Evolutionary conservation across 2,888 invertebrate species (phyloP).

Genomic region (Cataglyphis livida): DNA sequence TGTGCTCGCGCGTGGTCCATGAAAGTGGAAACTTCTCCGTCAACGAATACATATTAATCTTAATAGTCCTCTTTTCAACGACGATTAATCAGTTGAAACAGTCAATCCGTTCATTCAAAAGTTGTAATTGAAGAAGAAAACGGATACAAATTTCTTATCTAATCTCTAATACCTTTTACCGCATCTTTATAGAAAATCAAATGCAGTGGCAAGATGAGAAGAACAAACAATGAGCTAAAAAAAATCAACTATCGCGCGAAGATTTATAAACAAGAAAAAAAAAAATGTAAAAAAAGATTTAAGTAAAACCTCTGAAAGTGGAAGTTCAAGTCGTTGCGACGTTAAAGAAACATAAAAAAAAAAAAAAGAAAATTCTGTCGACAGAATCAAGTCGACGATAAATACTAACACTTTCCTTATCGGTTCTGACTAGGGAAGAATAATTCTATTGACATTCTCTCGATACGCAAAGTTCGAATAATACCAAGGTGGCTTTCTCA

Average conservation of each 20-base stretch:
- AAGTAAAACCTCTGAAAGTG: neutral
- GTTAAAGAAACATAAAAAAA: neutral
- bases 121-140: neutral
- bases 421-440: slow-evolving; percentile 47
- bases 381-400: slow-evolving; percentile 6
- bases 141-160: neutral
- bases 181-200: slow-evolving; percentile 1
- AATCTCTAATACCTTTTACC: neutral
- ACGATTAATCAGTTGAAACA: neutral
- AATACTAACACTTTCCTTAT: slow-evolving; percentile 31
- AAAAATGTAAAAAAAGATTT: neutral
- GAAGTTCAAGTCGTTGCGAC: neutral
- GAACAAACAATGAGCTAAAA: neutral
- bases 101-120: neutral
- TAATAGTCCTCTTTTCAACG: neutral
- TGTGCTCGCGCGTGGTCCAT: slow-evolving; percentile 66
- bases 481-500: slow-evolving; percentile 13
- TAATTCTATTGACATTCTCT: slow-evolving; percentile 32
- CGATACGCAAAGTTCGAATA: slow-evolving; percentile 22
- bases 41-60: neutral
- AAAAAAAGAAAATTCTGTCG: neutral
- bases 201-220: slow-evolving; percentile 5
- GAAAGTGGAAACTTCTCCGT: slow-evolving; percentile 41
- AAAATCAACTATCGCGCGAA: neutral
- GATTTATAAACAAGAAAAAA: slow-evolving; percentile 3